Evolutionary conservation across 2,888 invertebrate genomes (phyloP).

Genomic region (Cenopis cana): DNA sequence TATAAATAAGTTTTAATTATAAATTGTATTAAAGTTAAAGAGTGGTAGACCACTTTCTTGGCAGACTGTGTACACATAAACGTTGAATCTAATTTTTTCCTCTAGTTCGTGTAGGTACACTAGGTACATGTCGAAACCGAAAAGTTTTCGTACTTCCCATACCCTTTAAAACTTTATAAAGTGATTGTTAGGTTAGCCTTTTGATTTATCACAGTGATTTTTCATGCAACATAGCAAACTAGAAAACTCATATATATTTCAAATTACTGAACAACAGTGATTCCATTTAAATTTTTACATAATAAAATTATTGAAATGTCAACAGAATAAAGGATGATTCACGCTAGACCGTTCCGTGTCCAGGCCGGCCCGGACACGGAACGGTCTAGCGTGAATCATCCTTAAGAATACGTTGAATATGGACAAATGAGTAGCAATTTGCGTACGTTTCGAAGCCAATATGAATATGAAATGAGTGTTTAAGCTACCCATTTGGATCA

Average conservation of each 20-base stretch:
- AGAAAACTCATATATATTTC: not conserved
- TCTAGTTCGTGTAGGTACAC: conserved; percentile 28
- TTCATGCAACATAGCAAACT: conserved; percentile 8
- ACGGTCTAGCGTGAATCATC: conserved; percentile 49
- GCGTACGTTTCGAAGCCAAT: conserved; percentile 69
- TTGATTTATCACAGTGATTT: too few species aligned
- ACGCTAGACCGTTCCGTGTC: too few species aligned
- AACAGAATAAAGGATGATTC: conserved; percentile 49
- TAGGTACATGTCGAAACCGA: conserved; percentile 12
- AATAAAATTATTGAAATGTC: conserved; percentile 24
- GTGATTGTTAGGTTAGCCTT: conserved; percentile 8
- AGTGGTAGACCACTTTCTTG: too few species aligned
- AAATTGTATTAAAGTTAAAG: too few species aligned
- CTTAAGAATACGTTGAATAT: conserved; percentile 68
- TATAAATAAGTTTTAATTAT: too few species aligned
- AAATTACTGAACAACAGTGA: not conserved
- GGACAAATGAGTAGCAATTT: conserved; percentile 79
- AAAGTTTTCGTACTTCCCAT: conserved; percentile 27
- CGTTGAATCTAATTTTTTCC: conserved; percentile 1
- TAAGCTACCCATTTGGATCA: conserved; percentile 79
- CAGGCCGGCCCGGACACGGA: too few species aligned
- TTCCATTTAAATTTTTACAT: too few species aligned
- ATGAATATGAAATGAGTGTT: conserved; percentile 82
- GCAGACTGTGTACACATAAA: not conserved
- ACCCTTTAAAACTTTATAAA: conserved; percentile 24